Conservation (phyloP, 2,888 invertebrate genomes). For the Dendrolimus houi region DNA sequence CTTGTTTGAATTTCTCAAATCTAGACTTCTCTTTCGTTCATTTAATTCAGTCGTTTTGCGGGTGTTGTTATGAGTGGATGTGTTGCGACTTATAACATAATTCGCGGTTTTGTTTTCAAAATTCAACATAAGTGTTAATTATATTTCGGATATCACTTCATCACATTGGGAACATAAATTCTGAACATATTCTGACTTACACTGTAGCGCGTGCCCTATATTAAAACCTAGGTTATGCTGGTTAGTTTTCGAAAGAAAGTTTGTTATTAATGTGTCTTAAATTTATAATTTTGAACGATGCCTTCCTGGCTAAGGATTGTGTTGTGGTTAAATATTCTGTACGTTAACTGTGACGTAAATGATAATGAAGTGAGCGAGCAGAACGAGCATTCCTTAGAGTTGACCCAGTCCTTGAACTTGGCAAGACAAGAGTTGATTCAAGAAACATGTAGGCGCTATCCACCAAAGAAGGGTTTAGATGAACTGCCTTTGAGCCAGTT, state of each 20-base stretch:
- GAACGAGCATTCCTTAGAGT: slow-evolving; percentile 66
- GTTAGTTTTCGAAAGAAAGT: slow-evolving; percentile 46
- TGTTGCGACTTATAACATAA: background rate
- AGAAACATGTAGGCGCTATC: slow-evolving; percentile 75
- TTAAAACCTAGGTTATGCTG: slow-evolving; percentile 30
- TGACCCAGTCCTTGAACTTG: slow-evolving; percentile 79
- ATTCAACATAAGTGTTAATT: background rate
- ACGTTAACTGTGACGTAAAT: slow-evolving; percentile 40
- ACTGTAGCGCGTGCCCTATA: slow-evolving; percentile 40
- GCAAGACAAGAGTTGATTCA: slow-evolving; percentile 79
- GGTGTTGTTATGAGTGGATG: background rate
- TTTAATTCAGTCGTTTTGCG: slow-evolving; percentile 3
- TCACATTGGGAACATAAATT: no score
- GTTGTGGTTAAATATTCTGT: slow-evolving; percentile 36
- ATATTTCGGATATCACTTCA: no score
- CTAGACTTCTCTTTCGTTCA: slow-evolving; percentile 1
- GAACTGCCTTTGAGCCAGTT: slow-evolving; percentile 75
- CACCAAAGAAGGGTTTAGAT: slow-evolving; percentile 52
- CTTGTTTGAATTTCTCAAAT: no score
- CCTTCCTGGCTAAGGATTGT: slow-evolving; percentile 31
- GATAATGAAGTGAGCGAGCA: slow-evolving; percentile 35
- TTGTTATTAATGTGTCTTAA: slow-evolving; percentile 34
- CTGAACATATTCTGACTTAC: slow-evolving; percentile 1
- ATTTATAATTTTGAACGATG: slow-evolving; percentile 48
- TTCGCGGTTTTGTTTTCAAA: background rate